Percentiles rank a stretch among this genome's conserved stretches.
Evolutionary conservation across 1,140 invertebrate species (phyloP).

Genomic region (Holcopasites calliopsidis): DNA sequence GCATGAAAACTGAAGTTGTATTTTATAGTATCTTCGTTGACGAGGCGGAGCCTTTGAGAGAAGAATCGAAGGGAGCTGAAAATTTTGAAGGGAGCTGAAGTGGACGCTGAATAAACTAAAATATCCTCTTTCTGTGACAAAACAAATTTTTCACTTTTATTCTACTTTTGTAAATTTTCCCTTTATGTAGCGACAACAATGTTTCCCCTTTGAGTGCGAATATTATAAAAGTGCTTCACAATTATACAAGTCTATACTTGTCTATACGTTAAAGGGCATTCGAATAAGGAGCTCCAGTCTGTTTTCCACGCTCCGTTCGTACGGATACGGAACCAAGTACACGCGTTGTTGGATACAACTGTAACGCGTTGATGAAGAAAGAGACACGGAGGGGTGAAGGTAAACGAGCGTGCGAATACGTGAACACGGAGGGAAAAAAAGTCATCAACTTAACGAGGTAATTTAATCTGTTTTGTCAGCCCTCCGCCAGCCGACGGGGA

Average conservation of each 20-base stretch:
- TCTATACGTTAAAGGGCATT: no score
- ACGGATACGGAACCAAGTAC: background rate
- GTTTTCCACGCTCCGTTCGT: background rate
- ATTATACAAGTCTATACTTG: no score
- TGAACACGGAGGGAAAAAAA: constrained; percentile 15
- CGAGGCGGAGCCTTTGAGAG: no score
- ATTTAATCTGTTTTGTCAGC: constrained; percentile 53
- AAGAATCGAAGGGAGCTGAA: background rate
- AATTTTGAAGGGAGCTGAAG: background rate
- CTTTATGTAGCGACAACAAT: no score
- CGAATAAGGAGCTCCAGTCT: background rate
- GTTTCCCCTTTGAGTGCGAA: no score
- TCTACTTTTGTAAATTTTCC: no score
- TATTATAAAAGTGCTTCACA: no score
- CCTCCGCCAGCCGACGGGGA: constrained; percentile 18
- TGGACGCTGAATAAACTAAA: no score
- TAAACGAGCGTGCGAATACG: constrained; percentile 30
- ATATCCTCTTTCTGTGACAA: no score
- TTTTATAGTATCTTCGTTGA: no score
- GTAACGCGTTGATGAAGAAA: background rate
- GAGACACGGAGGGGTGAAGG: constrained; percentile 3
- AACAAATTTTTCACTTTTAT: no score
- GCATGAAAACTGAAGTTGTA: background rate
- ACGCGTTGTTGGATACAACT: constrained; percentile 37
- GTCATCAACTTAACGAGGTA: constrained; percentile 44